Conservation (phyloP, 2,888 invertebrate species). For the Rosalia funebris region DNA sequence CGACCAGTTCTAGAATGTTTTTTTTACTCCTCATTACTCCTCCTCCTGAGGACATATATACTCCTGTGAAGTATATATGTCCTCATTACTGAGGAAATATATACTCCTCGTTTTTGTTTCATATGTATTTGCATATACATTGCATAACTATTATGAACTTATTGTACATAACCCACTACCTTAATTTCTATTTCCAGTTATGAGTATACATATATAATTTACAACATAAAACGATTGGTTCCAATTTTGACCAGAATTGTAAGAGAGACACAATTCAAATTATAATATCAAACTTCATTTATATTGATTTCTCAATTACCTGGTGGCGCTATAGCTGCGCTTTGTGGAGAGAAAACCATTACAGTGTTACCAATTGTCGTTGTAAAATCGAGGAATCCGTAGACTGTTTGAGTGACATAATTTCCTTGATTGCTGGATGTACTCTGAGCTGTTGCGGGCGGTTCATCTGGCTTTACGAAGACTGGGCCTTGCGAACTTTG, state of each 20-base stretch:
- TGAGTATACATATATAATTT: background rate
- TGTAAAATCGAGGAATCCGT: conserved; percentile 93
- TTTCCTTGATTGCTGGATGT: conserved; percentile 53
- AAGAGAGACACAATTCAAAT: background rate
- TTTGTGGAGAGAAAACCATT: conserved; percentile 93
- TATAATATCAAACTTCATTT: conserved; percentile 11
- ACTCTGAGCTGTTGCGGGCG: conserved; percentile 39
- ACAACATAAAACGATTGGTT: background rate
- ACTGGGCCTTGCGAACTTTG: conserved; percentile 55
- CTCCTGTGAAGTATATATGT: no score
- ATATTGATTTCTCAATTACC: conserved; percentile 62
- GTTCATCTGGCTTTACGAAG: conserved; percentile 55
- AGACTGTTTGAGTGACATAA: conserved; percentile 88
- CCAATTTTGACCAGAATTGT: background rate
- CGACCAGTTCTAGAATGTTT: no score
- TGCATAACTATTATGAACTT: no score
- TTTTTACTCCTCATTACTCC: no score
- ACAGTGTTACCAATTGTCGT: conserved; percentile 94
- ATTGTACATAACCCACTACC: background rate
- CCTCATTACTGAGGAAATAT: no score
- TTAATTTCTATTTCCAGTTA: background rate
- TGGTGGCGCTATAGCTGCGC: conserved; percentile 73
- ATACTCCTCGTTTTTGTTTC: no score
- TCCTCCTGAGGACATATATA: no score
- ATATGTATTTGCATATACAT: no score